Base-by-base conservation (phyloP, 2,888 invertebrate genomes). In the Nomada flava region DNA sequence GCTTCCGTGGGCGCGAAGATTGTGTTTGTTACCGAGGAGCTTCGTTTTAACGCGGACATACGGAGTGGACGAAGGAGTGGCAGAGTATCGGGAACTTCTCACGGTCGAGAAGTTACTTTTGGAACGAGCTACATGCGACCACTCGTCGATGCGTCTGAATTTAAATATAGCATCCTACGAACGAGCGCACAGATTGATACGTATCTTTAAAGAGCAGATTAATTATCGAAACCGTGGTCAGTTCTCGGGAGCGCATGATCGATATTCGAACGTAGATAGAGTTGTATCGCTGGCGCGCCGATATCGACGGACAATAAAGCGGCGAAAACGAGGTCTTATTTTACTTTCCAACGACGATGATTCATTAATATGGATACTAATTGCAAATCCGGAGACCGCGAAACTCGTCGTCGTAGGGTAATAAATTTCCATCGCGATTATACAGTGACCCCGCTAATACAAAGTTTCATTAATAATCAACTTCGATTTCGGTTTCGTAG, bases 321-420 rank as follows among this genome's bases (percentile, higher is more conserved):
- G 64, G 15, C 36, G 53, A 47, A 78, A 75, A 67, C 36, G 18
- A 20, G 55, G 20, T 62, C 36, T 64, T 71, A 71, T 76, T 64
- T 71, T 26, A 71, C 64, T 64, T 57, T 76, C 64, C 64, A 47
- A 42, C 68, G 71, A 23, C 36, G 47, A 20, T 42, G 36, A 75
- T 60, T 75, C 78, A 68, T 68, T 75, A 75, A 78, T 68, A 62
- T 67, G 67, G 78, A 67, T 68, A 75, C 75, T 67, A 75, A 75
- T 78, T 78, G 75, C 53, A 23, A 68, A 62, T 55, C 60, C 53
- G 47, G 36, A 75, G 55, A 42, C 36, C 36, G 36, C 36, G 53
- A 23, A 50, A 47, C 53, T 71, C 47, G 63, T 62, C 62, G 68
- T 18, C 47, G 47, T 23, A 23, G 20, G 42, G 18, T 53, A 60